Evolutionary conservation across 2,797 vertebrate species (phyloP).

Genomic region (Lepilemur ruficaudatus): DNA sequence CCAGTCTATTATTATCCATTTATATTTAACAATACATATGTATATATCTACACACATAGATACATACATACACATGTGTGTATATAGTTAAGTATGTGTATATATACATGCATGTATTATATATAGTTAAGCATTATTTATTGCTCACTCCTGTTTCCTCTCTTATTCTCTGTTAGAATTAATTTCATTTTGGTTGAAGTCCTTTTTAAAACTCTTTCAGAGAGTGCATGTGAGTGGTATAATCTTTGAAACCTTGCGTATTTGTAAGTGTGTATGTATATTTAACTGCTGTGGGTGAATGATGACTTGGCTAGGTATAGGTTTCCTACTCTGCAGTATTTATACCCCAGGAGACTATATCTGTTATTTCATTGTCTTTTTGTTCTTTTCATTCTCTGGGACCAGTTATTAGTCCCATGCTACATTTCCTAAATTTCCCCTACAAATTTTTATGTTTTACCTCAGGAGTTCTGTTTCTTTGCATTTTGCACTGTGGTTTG

Average conservation of each 20-base stretch:
- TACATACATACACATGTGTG: neutral
- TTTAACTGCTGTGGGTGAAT: neutral
- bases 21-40: neutral
- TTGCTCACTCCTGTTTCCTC: neutral
- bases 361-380: neutral
- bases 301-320: neutral
- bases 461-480: neutral
- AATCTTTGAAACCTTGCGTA: neutral
- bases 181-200: neutral
- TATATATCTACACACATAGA: neutral
- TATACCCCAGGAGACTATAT: neutral
- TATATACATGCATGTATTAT: neutral
- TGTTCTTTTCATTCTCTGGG: neutral
- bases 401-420: neutral
- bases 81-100: neutral
- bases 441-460: neutral
- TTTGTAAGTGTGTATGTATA: neutral
- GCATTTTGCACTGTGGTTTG: neutral
- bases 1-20: neutral
- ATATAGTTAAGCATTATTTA: neutral
- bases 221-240: neutral
- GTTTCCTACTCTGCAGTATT: neutral
- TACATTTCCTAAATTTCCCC: neutral
- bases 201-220: neutral
- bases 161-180: conserved; percentile 35